Evolutionary conservation across 2,888 invertebrate genomes (phyloP), one percentile per base, ranked within the genome.

Genomic region (Cybosia mesomella): DNA sequence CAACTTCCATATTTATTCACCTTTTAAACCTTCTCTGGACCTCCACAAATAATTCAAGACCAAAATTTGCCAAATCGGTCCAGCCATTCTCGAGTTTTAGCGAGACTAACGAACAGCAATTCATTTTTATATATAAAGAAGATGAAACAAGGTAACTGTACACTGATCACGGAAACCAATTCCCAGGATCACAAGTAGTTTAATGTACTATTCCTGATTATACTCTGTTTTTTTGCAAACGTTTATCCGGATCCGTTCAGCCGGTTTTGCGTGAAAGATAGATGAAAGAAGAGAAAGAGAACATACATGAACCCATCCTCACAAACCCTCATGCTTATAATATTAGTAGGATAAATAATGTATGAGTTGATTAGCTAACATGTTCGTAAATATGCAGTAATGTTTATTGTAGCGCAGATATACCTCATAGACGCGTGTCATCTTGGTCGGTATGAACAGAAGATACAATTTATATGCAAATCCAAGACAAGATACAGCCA

Each of bases 391-490:
- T 89, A 89, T 87, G 87, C 83, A 88, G 84, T 81, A 65, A 78
- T 83, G 84, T 84, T 68, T 70, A 74, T 72, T 60, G 66, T 70
- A 82, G 79, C 81, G 75, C 76, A 64, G 77, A 81, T 81, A 79
- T 83, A 85, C 87, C 85, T 87, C 87, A 87, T 79, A 86, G 90
- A 90, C 90, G 89, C 86, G 91, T 91, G 92, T 92, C 93, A 90
- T 93, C 93, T 92, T 93, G 91, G 87, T 85, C 85, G 87, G 87
- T 89, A 87, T 92, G 92, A 91, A 91, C 92, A 92, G 91, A 94
- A 94, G 94, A 95, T 91, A 94, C 95, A 95, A 95, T 95, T 95
- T 95, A 95, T 95, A 95, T 95, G 95, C 93, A 92, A 95, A 95
- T 95, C 87, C 84, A 82, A 86, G 85, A 87, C 89, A 92, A 93